Conservation (phyloP, 2,113 vertebrate genomes). For the Mesoclemmys tuberculata region DNA sequence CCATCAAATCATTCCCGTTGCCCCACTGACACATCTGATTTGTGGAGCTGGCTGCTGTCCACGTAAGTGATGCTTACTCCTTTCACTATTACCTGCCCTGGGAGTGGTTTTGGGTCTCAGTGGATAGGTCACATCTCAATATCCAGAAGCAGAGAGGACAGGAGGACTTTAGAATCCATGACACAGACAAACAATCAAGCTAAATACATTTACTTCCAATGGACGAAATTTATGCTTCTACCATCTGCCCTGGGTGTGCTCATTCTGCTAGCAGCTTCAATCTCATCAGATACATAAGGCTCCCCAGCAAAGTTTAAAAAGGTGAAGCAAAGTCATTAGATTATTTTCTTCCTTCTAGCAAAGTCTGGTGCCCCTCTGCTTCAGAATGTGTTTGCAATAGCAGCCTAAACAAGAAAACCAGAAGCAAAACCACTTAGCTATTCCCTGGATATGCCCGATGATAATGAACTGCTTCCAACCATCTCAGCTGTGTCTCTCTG, state of each 20-base stretch:
- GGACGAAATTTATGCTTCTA: not conserved
- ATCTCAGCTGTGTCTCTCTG: not conserved
- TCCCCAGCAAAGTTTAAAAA: too few relatives aligned
- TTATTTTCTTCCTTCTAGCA: not conserved
- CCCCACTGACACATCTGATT: not conserved
- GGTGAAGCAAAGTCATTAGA: not conserved
- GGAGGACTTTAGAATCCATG: not conserved
- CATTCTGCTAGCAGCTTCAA: not conserved
- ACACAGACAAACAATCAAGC: too few relatives aligned
- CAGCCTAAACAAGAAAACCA: rapidly evolving
- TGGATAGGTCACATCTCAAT: not conserved
- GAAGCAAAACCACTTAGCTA: not conserved
- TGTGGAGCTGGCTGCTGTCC: not conserved
- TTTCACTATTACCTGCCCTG: not conserved
- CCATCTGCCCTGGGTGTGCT: not conserved
- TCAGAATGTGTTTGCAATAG: not conserved
- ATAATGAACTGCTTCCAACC: not conserved
- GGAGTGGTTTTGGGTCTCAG: rapidly evolving
- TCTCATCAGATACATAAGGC: not conserved
- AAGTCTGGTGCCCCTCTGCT: not conserved
- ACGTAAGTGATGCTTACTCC: not conserved
- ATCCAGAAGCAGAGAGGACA: not conserved
- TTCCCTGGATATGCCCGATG: not conserved
- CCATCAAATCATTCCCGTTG: not conserved
- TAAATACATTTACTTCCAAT: not conserved